Conservation (phyloP, 2,888 invertebrate genomes). For the Hirtodrosophila cameraria region DNA sequence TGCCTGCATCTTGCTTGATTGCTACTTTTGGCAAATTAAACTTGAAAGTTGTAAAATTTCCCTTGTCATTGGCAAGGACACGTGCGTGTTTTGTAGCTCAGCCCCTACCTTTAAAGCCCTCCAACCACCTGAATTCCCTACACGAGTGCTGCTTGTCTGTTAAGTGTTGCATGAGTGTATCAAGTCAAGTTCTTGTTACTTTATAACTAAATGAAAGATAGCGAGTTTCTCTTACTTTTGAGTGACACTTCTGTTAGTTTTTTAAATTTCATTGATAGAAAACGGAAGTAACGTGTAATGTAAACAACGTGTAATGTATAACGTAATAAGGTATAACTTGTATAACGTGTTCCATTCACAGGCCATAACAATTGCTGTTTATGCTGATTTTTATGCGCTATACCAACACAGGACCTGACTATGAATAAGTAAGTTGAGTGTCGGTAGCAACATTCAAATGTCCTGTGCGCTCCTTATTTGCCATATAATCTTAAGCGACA, state of each 20-base stretch:
- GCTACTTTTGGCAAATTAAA: slow-evolving; percentile 79
- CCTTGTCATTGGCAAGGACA: slow-evolving; percentile 80
- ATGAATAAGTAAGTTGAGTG: slow-evolving; percentile 77
- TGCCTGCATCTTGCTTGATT: slow-evolving; percentile 63
- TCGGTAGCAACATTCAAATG: slow-evolving; percentile 61
- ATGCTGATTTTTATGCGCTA: slow-evolving; percentile 75
- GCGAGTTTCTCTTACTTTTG: slow-evolving; percentile 13
- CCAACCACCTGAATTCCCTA: slow-evolving; percentile 4
- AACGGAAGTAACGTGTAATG: slow-evolving; percentile 7
- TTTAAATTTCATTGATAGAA: not conserved
- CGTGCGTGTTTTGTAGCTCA: slow-evolving; percentile 63
- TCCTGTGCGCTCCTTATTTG: slow-evolving; percentile 66
- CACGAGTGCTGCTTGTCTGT: slow-evolving; percentile 23
- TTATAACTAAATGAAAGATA: slow-evolving; percentile 66
- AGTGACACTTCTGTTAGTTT: slow-evolving; percentile 27
- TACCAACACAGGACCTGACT: slow-evolving; percentile 66
- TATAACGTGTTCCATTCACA: slow-evolving; percentile 63
- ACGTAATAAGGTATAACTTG: not conserved
- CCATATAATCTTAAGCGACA: slow-evolving; percentile 80
- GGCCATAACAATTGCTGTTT: slow-evolving; percentile 79
- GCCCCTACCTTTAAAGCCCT: not conserved
- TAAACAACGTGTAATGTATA: slow-evolving; percentile 11
- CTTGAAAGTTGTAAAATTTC: slow-evolving; percentile 81
- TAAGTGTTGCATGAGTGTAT: slow-evolving; percentile 30
- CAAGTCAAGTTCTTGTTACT: slow-evolving; percentile 33